These are phyloP conservation scores for Eutrigla gurnardus DNA, from an alignment of 2,797 vertebrate species.

Conservation along the genomic window DNA sequence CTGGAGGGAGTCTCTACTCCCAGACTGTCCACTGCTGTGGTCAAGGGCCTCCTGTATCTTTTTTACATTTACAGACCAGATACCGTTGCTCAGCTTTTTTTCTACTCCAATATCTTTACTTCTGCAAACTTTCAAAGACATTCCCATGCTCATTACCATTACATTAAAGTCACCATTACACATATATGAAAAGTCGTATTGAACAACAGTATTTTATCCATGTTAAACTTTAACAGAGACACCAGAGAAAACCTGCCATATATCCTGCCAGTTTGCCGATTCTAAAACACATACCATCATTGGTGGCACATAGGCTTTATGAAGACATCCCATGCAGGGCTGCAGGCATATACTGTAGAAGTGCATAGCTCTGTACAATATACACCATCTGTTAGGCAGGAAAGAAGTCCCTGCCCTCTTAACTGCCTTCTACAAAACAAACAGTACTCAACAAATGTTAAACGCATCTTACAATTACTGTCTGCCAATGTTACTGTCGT, in stretches of 20 bases:
- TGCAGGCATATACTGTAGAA: conserved; percentile 35
- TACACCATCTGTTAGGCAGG: conserved; percentile 69
- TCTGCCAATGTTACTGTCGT: conserved; percentile 36
- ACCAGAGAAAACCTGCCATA: conserved; percentile 18
- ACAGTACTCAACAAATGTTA: conserved; percentile 46
- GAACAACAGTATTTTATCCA: neutral
- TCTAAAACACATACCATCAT: conserved; percentile 19
- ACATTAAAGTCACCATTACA: neutral
- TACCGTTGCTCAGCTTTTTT: conserved; percentile 21
- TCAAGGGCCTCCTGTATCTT: conserved; percentile 27
- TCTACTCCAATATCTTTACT: neutral
- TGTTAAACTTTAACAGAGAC: conserved; percentile 21
- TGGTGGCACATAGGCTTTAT: conserved; percentile 39
- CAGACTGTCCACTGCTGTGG: conserved; percentile 38
- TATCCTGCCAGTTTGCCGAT: conserved; percentile 18
- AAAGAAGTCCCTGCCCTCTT: conserved; percentile 56
- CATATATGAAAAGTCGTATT: neutral
- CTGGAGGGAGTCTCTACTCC: conserved; percentile 57
- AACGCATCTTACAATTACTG: conserved; percentile 45
- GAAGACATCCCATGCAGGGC: conserved; percentile 42
- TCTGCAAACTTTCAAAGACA: conserved; percentile 25
- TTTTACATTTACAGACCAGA: conserved; percentile 31
- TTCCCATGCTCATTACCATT: neutral
- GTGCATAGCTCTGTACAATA: conserved; percentile 50
- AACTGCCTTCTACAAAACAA: conserved; percentile 57